These are phyloP conservation scores for Danio rerio DNA, from an alignment of 2,113 vertebrate species.

Conservation along the genomic window GRCz12tu NC_133198.1:350501-351000, in stretches of 20 bases:
- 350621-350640: too few species aligned
- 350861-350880: not conserved
- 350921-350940: not conserved
- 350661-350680: too few species aligned
- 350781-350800: slow-evolving; percentile 4
- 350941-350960: not conserved
- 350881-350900: not conserved
- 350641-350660: too few species aligned
- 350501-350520: too few species aligned
- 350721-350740: too few species aligned
- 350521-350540: too few species aligned
- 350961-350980: not conserved
- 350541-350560: too few species aligned
- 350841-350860: not conserved
- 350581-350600: too few species aligned
- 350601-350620: too few species aligned
- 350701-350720: too few species aligned
- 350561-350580: too few species aligned
- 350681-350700: too few species aligned
- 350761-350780: slow-evolving; percentile 13
- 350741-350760: not conserved
- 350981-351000: not conserved
- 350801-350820: not conserved
- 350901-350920: not conserved
- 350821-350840: slow-evolving; percentile 10